A percentile compares a stretch with the other conserved stretches of the same genome.
phyloP scores from a whole-genome alignment of 2,888 invertebrate genomes.

The Criorhina ranunculi region DNA sequence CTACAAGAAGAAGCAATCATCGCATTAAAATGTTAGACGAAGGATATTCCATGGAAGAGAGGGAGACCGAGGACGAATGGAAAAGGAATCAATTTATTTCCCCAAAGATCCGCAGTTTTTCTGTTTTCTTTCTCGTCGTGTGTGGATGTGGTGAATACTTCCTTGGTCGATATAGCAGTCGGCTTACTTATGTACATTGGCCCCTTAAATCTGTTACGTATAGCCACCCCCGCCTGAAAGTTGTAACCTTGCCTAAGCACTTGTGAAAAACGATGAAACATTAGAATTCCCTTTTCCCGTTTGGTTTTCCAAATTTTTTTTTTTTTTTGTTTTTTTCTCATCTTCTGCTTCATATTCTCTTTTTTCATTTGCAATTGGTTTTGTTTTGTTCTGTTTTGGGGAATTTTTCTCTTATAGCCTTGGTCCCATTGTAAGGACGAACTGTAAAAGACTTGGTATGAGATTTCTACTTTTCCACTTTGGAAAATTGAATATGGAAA shows the following conservation, averaged over 20 bases:
- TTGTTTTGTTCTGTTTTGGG: slow-evolving; percentile 31
- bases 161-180: slow-evolving; percentile 15
- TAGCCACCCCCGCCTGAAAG: slow-evolving; percentile 1
- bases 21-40: slow-evolving; percentile 40
- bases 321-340: slow-evolving; percentile 4
- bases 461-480: slow-evolving; percentile 39
- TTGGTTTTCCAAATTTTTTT: slow-evolving; percentile 11
- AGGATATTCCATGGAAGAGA: not conserved
- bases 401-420: not conserved
- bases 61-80: not conserved
- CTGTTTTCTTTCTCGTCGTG: slow-evolving; percentile 1
- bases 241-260: slow-evolving; percentile 41
- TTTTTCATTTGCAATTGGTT: slow-evolving; percentile 34
- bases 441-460: not conserved
- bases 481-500: slow-evolving; percentile 64
- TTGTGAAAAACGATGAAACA: slow-evolving; percentile 54
- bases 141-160: slow-evolving; percentile 29
- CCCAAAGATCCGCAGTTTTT: slow-evolving; percentile 42
- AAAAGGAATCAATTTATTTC: slow-evolving; percentile 58
- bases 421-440: slow-evolving; percentile 2
- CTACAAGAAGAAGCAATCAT: slow-evolving; percentile 54
- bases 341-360: not conserved
- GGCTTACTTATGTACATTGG: slow-evolving; percentile 27
- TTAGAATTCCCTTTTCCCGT: slow-evolving; percentile 42
- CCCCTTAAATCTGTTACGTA: slow-evolving; percentile 36